These are phyloP conservation scores for Leptobrachium ailaonicum DNA, from an alignment of 2,113 vertebrate genomes.

Conservation along the genomic window DNA sequence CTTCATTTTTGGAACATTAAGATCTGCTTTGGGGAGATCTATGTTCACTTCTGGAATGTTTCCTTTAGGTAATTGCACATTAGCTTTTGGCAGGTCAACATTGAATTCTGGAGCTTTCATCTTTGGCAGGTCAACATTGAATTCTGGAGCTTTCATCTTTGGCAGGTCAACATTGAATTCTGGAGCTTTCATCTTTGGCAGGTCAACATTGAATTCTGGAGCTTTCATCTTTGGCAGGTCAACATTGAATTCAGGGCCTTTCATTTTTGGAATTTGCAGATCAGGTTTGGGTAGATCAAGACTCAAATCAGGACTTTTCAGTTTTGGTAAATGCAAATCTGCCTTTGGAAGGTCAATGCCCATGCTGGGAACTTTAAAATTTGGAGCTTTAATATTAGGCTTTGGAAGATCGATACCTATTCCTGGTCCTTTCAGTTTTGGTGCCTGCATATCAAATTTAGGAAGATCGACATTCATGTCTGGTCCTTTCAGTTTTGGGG, in stretches of 20 bases:
- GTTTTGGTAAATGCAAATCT: constrained; percentile 16
- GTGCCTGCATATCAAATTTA: constrained; percentile 11
- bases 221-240: constrained; percentile 6
- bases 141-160: background rate
- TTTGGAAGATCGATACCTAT: constrained; percentile 16
- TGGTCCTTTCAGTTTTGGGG: constrained; percentile 18
- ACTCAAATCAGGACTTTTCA: constrained; percentile 7
- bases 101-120: constrained; percentile 11
- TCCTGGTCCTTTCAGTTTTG: constrained; percentile 28
- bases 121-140: constrained; percentile 1
- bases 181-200: background rate
- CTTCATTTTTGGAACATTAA: constrained; percentile 22
- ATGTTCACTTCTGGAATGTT: constrained; percentile 15
- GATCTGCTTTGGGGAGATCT: constrained; percentile 22
- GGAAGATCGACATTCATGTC: constrained; percentile 8
- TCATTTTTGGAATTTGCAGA: constrained; percentile 12
- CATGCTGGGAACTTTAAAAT: constrained; percentile 15
- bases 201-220: too few species aligned
- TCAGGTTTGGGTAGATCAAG: constrained; percentile 9
- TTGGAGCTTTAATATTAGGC: background rate
- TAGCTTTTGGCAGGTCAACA: background rate
- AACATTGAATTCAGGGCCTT: constrained; percentile 2
- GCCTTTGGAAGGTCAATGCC: constrained; percentile 24
- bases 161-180: constrained; percentile 16
- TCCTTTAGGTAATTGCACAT: background rate